Evolutionary conservation across 92 coral and sea anemone genomes (phyloP).

Genomic region (Epizoanthus ramosus): DNA sequence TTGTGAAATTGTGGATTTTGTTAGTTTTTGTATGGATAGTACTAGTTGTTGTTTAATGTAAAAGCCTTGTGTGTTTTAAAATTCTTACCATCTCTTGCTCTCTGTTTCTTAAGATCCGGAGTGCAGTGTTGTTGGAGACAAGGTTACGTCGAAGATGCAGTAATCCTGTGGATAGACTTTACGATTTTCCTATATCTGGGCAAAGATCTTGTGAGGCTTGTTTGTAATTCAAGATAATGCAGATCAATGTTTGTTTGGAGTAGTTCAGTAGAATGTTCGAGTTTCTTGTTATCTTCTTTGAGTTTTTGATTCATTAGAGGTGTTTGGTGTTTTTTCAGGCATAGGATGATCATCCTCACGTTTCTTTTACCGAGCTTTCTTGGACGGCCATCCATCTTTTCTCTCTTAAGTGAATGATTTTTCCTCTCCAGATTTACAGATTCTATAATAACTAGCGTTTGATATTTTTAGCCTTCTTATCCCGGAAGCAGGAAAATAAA

Average conservation of each 20-base stretch:
- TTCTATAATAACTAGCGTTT: not conserved
- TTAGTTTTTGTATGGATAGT: not conserved
- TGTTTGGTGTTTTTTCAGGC: not conserved
- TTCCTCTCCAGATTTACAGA: not conserved
- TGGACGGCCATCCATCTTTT: not conserved
- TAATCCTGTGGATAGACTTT: too few species aligned
- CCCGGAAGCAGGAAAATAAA: too few species aligned
- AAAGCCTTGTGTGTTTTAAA: not conserved
- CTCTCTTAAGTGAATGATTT: not conserved
- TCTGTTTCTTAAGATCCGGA: not conserved
- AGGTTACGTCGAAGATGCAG: too few species aligned
- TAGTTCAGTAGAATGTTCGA: too few species aligned
- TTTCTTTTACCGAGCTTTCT: constrained; percentile 1
- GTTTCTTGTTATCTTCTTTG: too few species aligned
- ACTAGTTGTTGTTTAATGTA: not conserved
- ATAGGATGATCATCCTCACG: constrained; percentile 1
- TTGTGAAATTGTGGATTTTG: constrained; percentile 32
- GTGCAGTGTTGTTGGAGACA: not conserved
- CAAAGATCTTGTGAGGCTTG: too few species aligned
- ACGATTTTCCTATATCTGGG: too few species aligned
- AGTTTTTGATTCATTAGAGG: too few species aligned
- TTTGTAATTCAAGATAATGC: too few species aligned
- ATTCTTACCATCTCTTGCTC: not conserved
- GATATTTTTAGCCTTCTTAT: not conserved
- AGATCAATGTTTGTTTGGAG: too few species aligned